Base-by-base conservation (phyloP, 2,888 invertebrate genomes). In the Aradus depressus region DNA sequence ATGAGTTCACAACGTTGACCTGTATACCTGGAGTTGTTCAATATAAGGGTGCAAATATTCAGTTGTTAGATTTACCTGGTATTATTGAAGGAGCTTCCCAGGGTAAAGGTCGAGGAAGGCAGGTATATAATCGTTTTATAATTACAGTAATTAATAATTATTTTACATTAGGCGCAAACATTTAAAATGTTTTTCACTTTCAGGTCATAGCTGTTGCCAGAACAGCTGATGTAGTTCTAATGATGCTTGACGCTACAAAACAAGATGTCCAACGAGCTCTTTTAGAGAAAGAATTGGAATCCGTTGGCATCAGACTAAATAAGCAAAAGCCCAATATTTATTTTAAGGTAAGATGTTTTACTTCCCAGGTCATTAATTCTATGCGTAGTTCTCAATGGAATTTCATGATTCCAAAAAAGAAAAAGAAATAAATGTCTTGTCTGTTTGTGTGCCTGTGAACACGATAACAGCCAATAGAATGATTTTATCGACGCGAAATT, bases 161-260 rank as follows among this genome's bases (percentile, higher is more conserved):
- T 10, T 28, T 10, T 28, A 10, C 8, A 28, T 10, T 28, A 10
- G 8, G 10, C 6, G 28, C 10, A 28, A 12, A 37, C 8, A 16
- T 37, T 12, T 37, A 8, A 37, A 14, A 37, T 37, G 6, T 12
- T 8, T 22, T 51, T 51, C 44, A 39, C 47, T 51, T 62, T 0
- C 61, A 77, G 76, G 93, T 98, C 8, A 98, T 99, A 67, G 96
- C 98, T 12, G 98, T 99, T 6, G 98, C 97, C 0, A 76, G 98
- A 62, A 98, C 98, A 3, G 92, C 97, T 0, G 98, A 98, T 71
- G 72, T 98, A 61, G 92, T 98, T 31, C 74, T 99, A 22, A 98
- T 99, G 89, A 98, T 98, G 97, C 70, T 98, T 67, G 98, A 99
- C 67, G 97, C 98, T 0, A 93, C 95, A 0, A 99, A 99, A 70